A percentile compares a stretch with the other conserved stretches of the same genome.
Conservation (phyloP, 92 coral and sea anemone species). For the Desmophyllum pertusum region DNA sequence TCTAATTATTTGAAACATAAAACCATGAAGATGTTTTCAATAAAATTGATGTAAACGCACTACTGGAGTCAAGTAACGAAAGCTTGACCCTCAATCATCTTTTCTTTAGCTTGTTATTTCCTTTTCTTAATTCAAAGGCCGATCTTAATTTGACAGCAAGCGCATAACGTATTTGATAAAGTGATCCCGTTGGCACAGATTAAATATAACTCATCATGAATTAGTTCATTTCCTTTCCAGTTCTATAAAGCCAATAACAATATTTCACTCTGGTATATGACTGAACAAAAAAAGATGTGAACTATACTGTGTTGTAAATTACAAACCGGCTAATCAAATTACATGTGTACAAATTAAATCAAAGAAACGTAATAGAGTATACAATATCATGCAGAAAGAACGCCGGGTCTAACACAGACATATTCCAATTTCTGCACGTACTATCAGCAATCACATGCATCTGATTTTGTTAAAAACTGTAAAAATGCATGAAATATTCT, state of each 20-base stretch:
- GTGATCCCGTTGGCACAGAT: neutral
- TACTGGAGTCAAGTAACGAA: neutral
- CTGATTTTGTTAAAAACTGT: too few relatives aligned
- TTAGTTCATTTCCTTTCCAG: neutral
- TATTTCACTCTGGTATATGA: neutral
- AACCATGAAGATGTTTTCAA: neutral
- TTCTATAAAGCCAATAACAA: neutral
- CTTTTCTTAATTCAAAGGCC: neutral
- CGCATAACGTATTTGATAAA: neutral
- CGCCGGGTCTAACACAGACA: too few relatives aligned
- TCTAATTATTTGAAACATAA: neutral
- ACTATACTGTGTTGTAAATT: neutral
- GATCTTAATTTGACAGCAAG: neutral
- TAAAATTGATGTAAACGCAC: neutral
- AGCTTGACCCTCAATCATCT: neutral
- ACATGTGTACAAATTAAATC: neutral
- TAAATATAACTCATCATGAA: neutral
- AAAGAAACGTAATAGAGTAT: too few relatives aligned
- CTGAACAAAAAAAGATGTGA: neutral
- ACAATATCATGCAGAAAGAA: too few relatives aligned
- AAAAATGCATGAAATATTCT: too few relatives aligned
- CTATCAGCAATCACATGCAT: too few relatives aligned
- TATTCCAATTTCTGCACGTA: too few relatives aligned
- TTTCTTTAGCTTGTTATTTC: slow-evolving; percentile 7
- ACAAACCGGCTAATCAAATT: neutral